Evolutionary conservation across 2,113 vertebrate genomes (phyloP).

Genomic region (Corythoichthys intestinalis): DNA sequence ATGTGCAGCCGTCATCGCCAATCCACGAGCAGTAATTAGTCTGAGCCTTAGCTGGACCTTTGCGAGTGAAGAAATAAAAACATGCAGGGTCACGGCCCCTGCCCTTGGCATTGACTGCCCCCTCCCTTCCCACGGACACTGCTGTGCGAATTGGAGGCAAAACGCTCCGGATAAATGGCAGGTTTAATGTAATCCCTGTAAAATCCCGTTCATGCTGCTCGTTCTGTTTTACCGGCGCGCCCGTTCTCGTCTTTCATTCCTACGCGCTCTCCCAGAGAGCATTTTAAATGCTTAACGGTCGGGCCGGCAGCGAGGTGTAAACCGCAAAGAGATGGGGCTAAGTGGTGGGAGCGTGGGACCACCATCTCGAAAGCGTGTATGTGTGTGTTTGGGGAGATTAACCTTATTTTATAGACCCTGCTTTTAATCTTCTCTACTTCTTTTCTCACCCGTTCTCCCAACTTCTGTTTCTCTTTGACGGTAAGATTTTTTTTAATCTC

Average conservation of each 20-base stretch:
- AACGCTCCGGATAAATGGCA: conserved; percentile 66
- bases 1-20: conserved; percentile 28
- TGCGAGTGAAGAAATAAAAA: conserved; percentile 39
- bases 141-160: conserved; percentile 59
- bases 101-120: conserved; percentile 35
- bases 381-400: conserved; percentile 50
- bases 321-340: conserved; percentile 62
- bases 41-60: conserved; percentile 27
- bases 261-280: conserved; percentile 54
- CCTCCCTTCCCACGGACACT: conserved; percentile 50
- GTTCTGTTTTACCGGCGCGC: conserved; percentile 55
- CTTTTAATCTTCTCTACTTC: conserved; percentile 48
- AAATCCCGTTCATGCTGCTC: conserved; percentile 67
- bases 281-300: conserved; percentile 62
- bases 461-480: conserved; percentile 32
- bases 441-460: conserved; percentile 25
- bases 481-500: conserved; percentile 42
- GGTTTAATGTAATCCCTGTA: conserved; percentile 75
- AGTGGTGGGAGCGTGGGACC: conserved; percentile 67
- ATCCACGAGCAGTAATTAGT: conserved; percentile 45
- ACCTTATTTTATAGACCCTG: conserved; percentile 47
- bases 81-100: conserved; percentile 31
- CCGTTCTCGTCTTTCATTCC: conserved; percentile 41
- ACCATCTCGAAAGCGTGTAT: conserved; percentile 41
- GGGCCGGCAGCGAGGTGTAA: conserved; percentile 57